Conservation (phyloP, 35 echinoderm and acorn worm genomes). For the Amphiura filiformis region DNA sequence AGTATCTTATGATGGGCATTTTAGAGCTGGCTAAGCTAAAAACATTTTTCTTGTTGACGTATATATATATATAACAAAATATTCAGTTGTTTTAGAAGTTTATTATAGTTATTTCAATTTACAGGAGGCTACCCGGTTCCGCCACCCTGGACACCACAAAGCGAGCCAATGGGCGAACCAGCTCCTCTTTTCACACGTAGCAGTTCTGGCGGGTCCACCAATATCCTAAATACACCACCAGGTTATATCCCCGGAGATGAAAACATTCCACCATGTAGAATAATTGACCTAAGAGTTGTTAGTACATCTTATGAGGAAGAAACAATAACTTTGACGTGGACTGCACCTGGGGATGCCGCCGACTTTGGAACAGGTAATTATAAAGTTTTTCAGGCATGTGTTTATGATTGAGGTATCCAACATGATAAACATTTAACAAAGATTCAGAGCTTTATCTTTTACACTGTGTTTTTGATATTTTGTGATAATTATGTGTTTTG, state of each 20-base stretch:
- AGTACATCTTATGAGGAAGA: constrained; percentile 6
- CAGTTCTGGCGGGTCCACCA: constrained; percentile 52
- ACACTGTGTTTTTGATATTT: too few species aligned
- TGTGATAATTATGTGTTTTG: too few species aligned
- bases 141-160: not conserved
- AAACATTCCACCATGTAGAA: constrained; percentile 44
- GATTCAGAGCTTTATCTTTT: not conserved
- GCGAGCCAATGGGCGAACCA: constrained; percentile 10
- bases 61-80: too few species aligned
- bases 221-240: not conserved
- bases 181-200: constrained; percentile 12
- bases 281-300: constrained; percentile 51
- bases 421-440: not conserved
- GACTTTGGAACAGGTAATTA: constrained; percentile 59
- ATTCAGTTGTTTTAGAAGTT: too few species aligned
- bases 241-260: constrained; percentile 35
- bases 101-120: too few species aligned
- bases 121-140: too few species aligned
- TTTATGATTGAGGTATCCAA: not conserved
- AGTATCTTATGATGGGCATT: too few species aligned
- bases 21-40: too few species aligned
- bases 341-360: constrained; percentile 56
- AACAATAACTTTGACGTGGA: constrained; percentile 39
- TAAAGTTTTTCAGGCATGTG: not conserved
- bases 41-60: too few species aligned